Evolutionary conservation across 2,797 vertebrate genomes (phyloP), one percentile per base, ranked within the genome.

Genomic region (Jordanella pulchra): DNA sequence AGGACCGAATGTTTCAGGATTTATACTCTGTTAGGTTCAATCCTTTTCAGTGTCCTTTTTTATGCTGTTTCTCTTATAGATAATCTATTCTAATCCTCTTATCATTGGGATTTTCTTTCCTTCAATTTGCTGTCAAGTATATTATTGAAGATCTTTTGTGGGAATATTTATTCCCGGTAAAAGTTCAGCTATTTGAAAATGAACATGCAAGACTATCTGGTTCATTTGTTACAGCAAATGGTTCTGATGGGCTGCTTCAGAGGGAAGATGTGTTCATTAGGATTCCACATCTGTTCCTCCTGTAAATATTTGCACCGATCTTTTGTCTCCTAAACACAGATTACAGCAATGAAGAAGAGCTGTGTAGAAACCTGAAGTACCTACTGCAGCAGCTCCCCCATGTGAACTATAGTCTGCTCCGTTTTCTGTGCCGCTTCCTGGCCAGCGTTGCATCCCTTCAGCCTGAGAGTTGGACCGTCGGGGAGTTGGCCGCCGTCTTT

Each of bases 361-460:
- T 98, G 92, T 95, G 94, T 90, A 95, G 96, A 93, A 97, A 97
- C 93, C 84, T 99, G 93, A 97, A 96, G 91, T 97, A 96, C 93
- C 93, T 97, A 89, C 96, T 99, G 91, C 97, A 98, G 93, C 97
- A 98, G 94, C 96, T 99, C 93, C 97, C 97, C 53, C 95, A 95
- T 93, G 91, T 97, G 91, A 98, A 98, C 95, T 98, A 97, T 84
- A 95, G 95, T 90, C 95, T 99, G 87, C 95, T 99, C 81, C 97
- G 97, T 76, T 99, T 98, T 93, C 95, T 99, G 77, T 98, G 97
- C 90, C 96, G 96, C 86, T 99, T 99, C 94, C 94, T 99, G 94
- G 93, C 95, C 86, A 97, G 96, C 1, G 97, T 98, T 94, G 97
- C 95, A 54, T 96, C 97, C 0, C 95, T 98, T 91, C 97, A 99